Conservation (phyloP, 2,797 vertebrate genomes). For the Margarornis squamiger region DNA sequence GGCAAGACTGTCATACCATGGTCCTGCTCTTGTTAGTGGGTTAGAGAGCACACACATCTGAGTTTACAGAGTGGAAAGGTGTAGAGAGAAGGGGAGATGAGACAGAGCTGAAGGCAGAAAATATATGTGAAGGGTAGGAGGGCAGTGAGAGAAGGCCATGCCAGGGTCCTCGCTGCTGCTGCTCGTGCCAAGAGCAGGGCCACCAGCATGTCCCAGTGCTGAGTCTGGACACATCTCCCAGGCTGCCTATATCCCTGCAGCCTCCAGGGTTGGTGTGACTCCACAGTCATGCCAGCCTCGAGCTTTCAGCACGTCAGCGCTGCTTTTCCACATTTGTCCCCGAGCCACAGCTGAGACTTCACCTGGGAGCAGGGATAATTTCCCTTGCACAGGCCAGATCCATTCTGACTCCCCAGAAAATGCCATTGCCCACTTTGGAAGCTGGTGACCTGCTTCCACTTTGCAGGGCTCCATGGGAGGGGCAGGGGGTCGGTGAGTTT, state of each 20-base stretch:
- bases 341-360: not conserved
- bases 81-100: not conserved
- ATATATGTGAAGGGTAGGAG: not conserved
- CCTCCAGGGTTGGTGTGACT: not conserved
- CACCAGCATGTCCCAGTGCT: rapidly evolving
- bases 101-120: not conserved
- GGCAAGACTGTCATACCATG: not conserved
- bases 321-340: not conserved
- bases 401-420: not conserved
- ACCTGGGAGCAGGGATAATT: not conserved
- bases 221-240: not conserved
- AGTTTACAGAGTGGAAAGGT: not conserved
- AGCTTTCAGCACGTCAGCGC: not conserved
- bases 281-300: not conserved
- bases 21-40: not conserved
- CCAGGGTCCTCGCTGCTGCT: not conserved
- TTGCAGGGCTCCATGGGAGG: not conserved
- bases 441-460: not conserved
- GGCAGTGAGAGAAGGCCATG: not conserved
- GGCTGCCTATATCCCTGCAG: not conserved
- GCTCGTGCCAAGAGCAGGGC: not conserved
- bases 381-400: not conserved
- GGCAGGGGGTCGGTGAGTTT: not conserved
- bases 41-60: not conserved
- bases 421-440: not conserved